phyloP scores from a whole-genome alignment of 2,797 vertebrate species.

The Percopsis omiscomaycus region DNA sequence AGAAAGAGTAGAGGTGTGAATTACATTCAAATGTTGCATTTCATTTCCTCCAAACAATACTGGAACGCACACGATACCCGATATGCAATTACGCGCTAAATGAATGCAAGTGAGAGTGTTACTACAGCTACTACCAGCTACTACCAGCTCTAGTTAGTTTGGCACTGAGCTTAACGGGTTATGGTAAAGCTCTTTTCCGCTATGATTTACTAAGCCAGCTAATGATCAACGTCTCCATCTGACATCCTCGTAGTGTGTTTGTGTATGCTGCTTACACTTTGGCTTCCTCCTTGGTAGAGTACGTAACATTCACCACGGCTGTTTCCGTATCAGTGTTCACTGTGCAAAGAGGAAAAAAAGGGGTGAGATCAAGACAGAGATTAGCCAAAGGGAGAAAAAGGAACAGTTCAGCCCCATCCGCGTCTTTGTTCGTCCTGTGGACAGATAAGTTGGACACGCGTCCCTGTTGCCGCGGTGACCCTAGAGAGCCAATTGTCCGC shows the following conservation, averaged over 20 bases:
- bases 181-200: background rate
- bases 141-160: background rate
- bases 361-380: background rate
- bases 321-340: conserved; percentile 96
- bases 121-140: no score
- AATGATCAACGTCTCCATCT: background rate
- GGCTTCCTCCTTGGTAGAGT: conserved; percentile 90
- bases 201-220: background rate
- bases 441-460: conserved; percentile 46
- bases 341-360: conserved; percentile 61
- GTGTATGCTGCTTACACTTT: conserved; percentile 84
- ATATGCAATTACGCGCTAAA: no score
- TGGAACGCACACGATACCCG: no score
- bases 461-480: conserved; percentile 55
- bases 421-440: conserved; percentile 4
- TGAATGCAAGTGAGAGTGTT: no score
- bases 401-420: conserved; percentile 2
- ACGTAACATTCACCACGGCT: conserved; percentile 94
- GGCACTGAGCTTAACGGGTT: background rate
- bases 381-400: conserved; percentile 7
- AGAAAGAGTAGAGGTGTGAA: background rate
- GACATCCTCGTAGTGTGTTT: conserved; percentile 1
- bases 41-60: no score
- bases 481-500: conserved; percentile 54
- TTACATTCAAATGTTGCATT: background rate